Percentiles rank a stretch among this genome's conserved stretches.
These are phyloP conservation scores for Pomatorhinus ruficollis DNA, from an alignment of 2,113 vertebrate species.

Conservation along the genomic window DNA sequence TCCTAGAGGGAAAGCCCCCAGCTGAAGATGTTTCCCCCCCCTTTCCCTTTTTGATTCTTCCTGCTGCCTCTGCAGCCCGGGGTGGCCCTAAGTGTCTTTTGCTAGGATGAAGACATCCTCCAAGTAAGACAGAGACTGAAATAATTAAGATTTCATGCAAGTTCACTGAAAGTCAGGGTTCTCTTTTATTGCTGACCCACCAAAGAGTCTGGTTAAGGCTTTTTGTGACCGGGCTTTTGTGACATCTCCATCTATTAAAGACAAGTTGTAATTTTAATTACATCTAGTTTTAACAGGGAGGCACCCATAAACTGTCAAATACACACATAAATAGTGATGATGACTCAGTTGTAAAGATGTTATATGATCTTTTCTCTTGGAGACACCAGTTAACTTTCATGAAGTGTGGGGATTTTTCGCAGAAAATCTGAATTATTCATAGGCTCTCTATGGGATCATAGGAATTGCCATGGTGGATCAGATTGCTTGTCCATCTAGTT, in stretches of 20 bases:
- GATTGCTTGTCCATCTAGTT: slow-evolving; percentile 27
- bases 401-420: slow-evolving; percentile 1
- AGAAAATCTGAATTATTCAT: slow-evolving; percentile 65
- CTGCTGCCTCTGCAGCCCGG: not conserved
- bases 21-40: fast-evolving
- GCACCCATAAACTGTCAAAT: slow-evolving; percentile 20
- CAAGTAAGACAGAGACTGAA: not conserved
- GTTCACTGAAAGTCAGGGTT: not conserved
- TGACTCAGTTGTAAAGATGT: slow-evolving; percentile 5
- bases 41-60: not conserved
- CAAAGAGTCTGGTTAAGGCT: not conserved
- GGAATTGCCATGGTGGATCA: slow-evolving; percentile 42
- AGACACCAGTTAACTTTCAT: slow-evolving; percentile 16
- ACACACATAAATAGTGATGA: not conserved
- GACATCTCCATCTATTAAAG: not conserved
- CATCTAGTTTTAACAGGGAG: not conserved
- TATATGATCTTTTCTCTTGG: slow-evolving; percentile 19
- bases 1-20: not conserved
- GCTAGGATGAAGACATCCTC: not conserved
- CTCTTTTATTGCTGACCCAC: not conserved
- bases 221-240: not conserved
- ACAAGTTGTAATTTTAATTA: slow-evolving; percentile 6
- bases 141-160: not conserved
- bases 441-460: slow-evolving; percentile 24
- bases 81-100: not conserved